These are phyloP conservation scores for Nesogale talazaci DNA, from an alignment of 2,113 vertebrate species.

Conservation along the genomic window DNA sequence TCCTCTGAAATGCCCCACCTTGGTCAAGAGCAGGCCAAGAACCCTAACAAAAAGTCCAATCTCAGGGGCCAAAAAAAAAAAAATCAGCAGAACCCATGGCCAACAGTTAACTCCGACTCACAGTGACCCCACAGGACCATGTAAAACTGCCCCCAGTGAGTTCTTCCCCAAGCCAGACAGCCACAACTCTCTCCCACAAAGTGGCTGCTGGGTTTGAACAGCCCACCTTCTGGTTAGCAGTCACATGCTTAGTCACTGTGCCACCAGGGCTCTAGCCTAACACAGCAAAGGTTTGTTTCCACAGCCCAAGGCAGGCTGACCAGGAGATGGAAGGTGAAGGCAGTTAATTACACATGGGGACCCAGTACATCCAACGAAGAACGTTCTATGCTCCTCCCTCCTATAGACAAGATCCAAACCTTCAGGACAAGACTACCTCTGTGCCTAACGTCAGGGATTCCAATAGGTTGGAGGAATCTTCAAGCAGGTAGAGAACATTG, in stretches of 20 bases:
- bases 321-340: accelerated
- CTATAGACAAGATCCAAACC: not conserved
- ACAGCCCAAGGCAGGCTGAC: not conserved
- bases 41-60: not conserved
- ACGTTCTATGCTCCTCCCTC: not conserved
- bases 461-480: constrained; percentile 5
- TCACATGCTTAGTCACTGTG: too few species aligned
- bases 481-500: not conserved
- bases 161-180: too few species aligned
- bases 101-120: too few species aligned
- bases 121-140: too few species aligned
- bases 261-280: too few species aligned
- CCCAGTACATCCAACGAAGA: not conserved
- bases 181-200: too few species aligned
- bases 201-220: too few species aligned
- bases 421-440: constrained; percentile 7
- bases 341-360: not conserved
- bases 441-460: not conserved
- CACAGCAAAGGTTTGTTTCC: not conserved
- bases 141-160: too few species aligned
- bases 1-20: too few species aligned
- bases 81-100: too few species aligned
- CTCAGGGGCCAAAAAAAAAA: not conserved
- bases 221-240: too few species aligned
- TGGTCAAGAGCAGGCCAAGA: too few species aligned